Percentiles rank a stretch among this genome's conserved stretches.
Conservation (phyloP, 37 sponge, comb jelly and placozoan species). For the Ephydatia muelleri region DNA sequence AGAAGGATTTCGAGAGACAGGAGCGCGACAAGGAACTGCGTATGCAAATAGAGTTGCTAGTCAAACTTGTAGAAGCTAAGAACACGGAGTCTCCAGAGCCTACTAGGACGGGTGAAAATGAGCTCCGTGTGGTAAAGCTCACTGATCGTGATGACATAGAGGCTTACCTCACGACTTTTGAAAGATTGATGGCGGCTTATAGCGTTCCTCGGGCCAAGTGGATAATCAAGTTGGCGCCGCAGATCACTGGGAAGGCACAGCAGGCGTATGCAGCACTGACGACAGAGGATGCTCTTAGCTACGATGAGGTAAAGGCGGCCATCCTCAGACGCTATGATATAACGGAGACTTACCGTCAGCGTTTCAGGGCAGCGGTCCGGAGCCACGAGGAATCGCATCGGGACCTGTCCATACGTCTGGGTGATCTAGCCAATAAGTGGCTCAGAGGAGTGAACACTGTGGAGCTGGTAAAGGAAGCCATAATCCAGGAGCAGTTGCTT, state of each 20-base stretch:
- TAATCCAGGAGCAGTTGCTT: constrained; percentile 4
- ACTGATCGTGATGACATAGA: constrained; percentile 16
- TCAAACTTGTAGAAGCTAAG: background rate
- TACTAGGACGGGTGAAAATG: background rate
- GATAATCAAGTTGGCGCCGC: constrained; percentile 14
- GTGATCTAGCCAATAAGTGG: background rate
- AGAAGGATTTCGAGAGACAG: background rate
- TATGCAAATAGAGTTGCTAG: background rate
- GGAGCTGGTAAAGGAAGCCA: background rate
- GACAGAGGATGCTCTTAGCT: constrained; percentile 20
- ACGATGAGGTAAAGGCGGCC: constrained; percentile 24
- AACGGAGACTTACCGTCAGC: constrained; percentile 23
- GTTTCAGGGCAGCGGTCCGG: constrained; percentile 30
- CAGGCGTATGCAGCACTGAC: constrained; percentile 47
- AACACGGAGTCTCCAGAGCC: background rate
- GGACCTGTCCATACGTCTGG: background rate
- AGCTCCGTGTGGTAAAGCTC: background rate
- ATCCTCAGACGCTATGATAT: constrained; percentile 33
- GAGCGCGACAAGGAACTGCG: background rate
- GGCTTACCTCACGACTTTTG: constrained; percentile 21
- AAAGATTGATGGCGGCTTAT: constrained; percentile 4
- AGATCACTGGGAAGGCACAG: constrained; percentile 38
- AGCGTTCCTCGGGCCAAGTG: constrained; percentile 6
- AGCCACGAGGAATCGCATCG: background rate
- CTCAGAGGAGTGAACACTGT: background rate